A percentile compares a stretch with the other conserved stretches of the same genome.
Conservation (phyloP, 2,797 vertebrate genomes). For the Sebastes paucispinis region DNA sequence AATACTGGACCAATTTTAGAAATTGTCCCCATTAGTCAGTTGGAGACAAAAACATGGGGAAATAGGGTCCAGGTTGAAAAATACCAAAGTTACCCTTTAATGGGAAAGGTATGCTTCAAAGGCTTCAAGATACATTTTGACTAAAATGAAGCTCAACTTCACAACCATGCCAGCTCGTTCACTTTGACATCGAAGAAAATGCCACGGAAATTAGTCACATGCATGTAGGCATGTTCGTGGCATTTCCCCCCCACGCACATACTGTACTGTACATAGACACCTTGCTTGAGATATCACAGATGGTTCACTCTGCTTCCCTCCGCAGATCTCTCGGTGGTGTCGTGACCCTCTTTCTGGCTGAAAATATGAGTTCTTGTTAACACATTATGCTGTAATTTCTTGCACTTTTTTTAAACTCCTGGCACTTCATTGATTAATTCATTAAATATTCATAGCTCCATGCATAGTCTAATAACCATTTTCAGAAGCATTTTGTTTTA, state of each 20-base stretch:
- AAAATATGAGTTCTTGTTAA: conserved; percentile 44
- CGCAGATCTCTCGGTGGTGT: conserved; percentile 58
- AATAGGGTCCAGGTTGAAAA: not conserved
- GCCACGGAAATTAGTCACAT: conserved; percentile 60
- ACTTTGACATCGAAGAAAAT: conserved; percentile 35
- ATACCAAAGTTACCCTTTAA: not conserved
- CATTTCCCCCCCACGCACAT: conserved; percentile 47
- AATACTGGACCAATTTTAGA: not conserved
- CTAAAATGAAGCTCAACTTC: not conserved
- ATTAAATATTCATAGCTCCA: conserved; percentile 22
- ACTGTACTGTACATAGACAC: conserved; percentile 42
- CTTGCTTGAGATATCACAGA: conserved; percentile 65
- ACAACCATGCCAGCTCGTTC: not conserved
- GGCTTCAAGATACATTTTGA: not conserved
- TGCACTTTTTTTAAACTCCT: conserved; percentile 36
- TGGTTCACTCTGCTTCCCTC: conserved; percentile 67
- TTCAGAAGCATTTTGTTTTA: conserved; percentile 13
- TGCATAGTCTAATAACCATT: not conserved
- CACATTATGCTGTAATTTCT: conserved; percentile 45
- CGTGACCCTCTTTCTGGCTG: conserved; percentile 55
- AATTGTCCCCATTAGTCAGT: not conserved
- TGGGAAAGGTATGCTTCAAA: not conserved
- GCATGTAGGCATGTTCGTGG: conserved; percentile 51
- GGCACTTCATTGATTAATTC: conserved; percentile 24
- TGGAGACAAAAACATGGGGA: not conserved